A percentile compares a stretch with the other conserved stretches of the same genome.
These are phyloP conservation scores for Leucopsar rothschildi DNA, from an alignment of 2,113 vertebrate genomes.

Conservation along the genomic window DNA sequence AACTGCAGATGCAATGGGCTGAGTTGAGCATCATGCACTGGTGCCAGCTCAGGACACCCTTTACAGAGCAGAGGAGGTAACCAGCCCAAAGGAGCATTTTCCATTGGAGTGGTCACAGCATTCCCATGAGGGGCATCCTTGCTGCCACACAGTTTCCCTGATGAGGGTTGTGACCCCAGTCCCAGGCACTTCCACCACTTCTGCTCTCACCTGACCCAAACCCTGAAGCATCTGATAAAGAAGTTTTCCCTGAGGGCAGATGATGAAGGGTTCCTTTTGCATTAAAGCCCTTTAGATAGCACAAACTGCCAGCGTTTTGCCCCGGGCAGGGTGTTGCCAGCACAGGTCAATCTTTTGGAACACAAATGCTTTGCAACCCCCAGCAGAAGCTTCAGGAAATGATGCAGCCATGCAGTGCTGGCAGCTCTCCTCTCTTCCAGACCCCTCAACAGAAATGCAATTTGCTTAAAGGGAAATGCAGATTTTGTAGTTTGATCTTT, in stretches of 20 bases:
- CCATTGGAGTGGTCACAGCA: background rate
- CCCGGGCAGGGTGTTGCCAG: background rate
- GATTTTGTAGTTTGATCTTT: background rate
- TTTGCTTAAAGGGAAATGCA: background rate
- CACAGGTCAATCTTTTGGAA: background rate
- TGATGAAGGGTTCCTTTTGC: background rate
- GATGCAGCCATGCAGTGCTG: background rate
- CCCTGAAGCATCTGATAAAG: background rate
- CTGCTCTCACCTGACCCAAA: background rate
- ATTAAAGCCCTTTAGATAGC: background rate
- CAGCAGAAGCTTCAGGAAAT: background rate
- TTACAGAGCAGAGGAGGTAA: background rate
- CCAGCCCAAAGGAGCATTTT: background rate
- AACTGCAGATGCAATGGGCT: background rate
- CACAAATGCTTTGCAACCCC: background rate
- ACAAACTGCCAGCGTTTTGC: background rate
- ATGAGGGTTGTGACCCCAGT: background rate
- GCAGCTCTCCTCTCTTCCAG: background rate
- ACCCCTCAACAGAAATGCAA: background rate
- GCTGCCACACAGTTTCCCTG: background rate
- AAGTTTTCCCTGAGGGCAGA: background rate
- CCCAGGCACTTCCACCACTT: background rate
- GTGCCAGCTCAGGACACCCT: background rate
- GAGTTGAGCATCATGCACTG: fast-evolving
- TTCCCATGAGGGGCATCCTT: background rate